A percentile compares a stretch with the other conserved stretches of the same genome.
Evolutionary conservation across 1,140 invertebrate species (phyloP).

Genomic region (Drosophila sucinea): DNA sequence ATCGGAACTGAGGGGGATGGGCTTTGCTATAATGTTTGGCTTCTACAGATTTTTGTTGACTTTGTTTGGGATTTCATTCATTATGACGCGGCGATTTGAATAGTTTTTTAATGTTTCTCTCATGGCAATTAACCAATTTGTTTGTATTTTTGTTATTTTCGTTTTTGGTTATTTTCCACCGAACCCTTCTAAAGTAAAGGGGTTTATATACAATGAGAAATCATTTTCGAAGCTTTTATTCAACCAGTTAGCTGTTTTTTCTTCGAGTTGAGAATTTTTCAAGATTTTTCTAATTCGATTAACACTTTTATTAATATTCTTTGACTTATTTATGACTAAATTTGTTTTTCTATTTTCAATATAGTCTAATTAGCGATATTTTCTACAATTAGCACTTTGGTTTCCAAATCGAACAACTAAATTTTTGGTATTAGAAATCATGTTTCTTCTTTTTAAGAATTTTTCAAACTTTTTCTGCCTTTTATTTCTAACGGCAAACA

Average conservation of each 20-base stretch:
- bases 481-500: conserved; percentile 51
- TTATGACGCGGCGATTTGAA: conserved; percentile 41
- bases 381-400: conserved; percentile 41
- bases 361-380: conserved; percentile 29
- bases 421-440: conserved; percentile 26
- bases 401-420: conserved; percentile 40
- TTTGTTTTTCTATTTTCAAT: conserved; percentile 22
- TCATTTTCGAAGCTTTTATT: neutral
- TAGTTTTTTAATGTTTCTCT: conserved; percentile 44
- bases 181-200: conserved; percentile 13
- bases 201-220: conserved; percentile 14
- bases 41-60: neutral
- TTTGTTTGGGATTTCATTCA: conserved; percentile 6
- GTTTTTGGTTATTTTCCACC: conserved; percentile 43
- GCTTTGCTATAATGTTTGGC: neutral
- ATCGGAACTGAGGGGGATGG: neutral
- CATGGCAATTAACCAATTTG: conserved; percentile 33
- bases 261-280: conserved; percentile 14
- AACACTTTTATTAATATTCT: conserved; percentile 42
- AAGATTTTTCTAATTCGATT: conserved; percentile 33
- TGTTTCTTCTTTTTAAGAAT: conserved; percentile 18
- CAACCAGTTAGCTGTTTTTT: conserved; percentile 1
- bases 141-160: conserved; percentile 14
- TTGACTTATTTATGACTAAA: neutral
- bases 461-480: conserved; percentile 21